Evolutionary conservation across 2,797 vertebrate species (phyloP), one percentile per base, ranked within the genome.

Genomic region (Myotis findleyi): DNA sequence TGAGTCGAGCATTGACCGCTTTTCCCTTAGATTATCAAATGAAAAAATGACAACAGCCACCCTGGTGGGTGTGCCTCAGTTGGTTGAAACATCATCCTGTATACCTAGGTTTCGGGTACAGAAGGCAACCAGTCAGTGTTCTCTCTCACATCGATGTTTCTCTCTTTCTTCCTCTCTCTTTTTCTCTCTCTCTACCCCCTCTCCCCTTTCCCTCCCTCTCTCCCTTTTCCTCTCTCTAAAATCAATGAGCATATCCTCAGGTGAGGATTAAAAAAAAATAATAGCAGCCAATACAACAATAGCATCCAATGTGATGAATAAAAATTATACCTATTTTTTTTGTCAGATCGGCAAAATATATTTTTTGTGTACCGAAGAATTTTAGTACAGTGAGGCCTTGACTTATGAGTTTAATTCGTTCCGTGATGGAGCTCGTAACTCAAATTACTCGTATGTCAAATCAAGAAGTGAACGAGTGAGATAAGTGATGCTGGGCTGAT

Each of bases 121-220:
- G 30, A 49, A 76, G 73, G 73, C 30, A 51, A 3, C 30, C 3
- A 0, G 12, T 66, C n/a, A 18, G 8, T 66, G n/a, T 66, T 66
- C 64, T 66, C 7, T 33, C n/a, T 66, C n/a, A 66, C 64, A 33
- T 66, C 3, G 7, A n/a, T n/a, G 30, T 51, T 21, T 33, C 10
- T 76, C 30, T 51, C 44, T n/a, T 27, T n/a, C 27, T 25, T 12
- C 16, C 23, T 27, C 23, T 41, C 13, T 21, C 23, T 36, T 36
- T 38, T 38, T 44, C 33, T 38, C 20, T 69, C 36, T 36, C 68
- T 69, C 30, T n/a, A 23, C 18, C 18, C 5, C 18, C 4, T n/a
- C 33, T n/a, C 11, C 71, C 0, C 41, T 30, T 21, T 7, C 38
- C 3, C 62, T 0, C 30, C 7, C 30, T 6, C 5, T 17, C 1